Evolutionary conservation across 2,888 invertebrate species (phyloP).

Genomic region (Hyposoter dolosus): DNA sequence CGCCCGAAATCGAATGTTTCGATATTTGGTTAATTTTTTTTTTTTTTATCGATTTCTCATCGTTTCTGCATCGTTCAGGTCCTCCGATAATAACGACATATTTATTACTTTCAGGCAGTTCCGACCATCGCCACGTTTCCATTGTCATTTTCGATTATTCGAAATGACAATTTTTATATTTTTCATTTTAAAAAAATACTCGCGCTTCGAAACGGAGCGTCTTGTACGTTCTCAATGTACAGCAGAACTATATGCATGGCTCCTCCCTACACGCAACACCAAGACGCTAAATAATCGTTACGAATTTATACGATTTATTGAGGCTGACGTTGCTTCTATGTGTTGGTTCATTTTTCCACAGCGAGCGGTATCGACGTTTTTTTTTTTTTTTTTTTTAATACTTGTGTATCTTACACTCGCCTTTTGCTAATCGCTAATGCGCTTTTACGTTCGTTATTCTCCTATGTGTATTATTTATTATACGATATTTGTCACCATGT

Average conservation of each 20-base stretch:
- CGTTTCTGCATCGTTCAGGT: background rate
- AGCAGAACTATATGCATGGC: conserved; percentile 26
- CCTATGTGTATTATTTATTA: background rate
- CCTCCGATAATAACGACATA: conserved; percentile 9
- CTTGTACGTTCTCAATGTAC: conserved; percentile 1
- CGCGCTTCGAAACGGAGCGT: background rate
- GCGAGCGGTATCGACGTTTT: conserved; percentile 26
- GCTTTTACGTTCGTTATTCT: conserved; percentile 53
- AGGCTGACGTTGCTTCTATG: conserved; percentile 37
- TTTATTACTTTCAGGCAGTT: conserved; percentile 34
- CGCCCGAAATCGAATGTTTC: background rate
- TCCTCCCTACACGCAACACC: conserved; percentile 32
- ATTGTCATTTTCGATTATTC: background rate
- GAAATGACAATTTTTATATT: conserved; percentile 10
- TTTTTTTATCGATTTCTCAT: background rate
- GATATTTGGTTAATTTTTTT: background rate
- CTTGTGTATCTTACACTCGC: conserved; percentile 31
- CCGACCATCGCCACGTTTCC: background rate
- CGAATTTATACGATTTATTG: conserved; percentile 34
- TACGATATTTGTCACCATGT: background rate
- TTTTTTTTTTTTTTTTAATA: too few species aligned
- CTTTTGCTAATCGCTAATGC: conserved; percentile 61
- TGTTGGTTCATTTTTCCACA: conserved; percentile 26
- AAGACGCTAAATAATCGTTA: conserved; percentile 32
- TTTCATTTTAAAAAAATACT: background rate